Evolutionary conservation across 2,888 invertebrate genomes (phyloP).

Genomic region (Morinoia aosen): DNA sequence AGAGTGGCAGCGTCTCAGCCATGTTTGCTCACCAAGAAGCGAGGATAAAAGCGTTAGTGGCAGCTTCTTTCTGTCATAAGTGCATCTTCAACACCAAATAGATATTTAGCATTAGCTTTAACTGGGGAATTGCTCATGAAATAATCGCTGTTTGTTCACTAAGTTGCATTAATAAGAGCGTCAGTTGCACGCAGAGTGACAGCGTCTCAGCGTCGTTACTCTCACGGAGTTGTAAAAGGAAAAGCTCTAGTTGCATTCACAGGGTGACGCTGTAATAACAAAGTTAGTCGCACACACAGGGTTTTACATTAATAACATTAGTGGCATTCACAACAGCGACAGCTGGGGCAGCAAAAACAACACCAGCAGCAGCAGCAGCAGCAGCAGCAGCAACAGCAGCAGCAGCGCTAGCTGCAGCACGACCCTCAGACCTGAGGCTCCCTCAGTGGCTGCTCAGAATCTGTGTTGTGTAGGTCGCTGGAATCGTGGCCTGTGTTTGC

Average conservation of each 20-base stretch:
- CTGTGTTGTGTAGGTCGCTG: background rate
- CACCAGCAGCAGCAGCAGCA: background rate
- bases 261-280: no score
- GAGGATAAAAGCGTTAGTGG: background rate
- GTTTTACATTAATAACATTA: background rate
- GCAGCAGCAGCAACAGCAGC: no score
- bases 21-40: background rate
- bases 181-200: background rate
- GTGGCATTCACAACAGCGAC: background rate
- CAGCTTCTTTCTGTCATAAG: no score
- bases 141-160: background rate
- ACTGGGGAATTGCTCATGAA: no score
- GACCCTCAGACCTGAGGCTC: background rate
- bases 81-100: no score
- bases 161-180: background rate
- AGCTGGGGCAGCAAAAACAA: background rate
- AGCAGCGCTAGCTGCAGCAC: background rate
- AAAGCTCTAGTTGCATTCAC: no score
- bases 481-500: background rate
- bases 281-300: background rate
- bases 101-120: no score
- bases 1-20: background rate
- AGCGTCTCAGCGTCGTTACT: no score
- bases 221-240: no score
- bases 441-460: background rate